Conservation (phyloP, 2,113 vertebrate genomes). For the Chascanopsetta lugubris region DNA sequence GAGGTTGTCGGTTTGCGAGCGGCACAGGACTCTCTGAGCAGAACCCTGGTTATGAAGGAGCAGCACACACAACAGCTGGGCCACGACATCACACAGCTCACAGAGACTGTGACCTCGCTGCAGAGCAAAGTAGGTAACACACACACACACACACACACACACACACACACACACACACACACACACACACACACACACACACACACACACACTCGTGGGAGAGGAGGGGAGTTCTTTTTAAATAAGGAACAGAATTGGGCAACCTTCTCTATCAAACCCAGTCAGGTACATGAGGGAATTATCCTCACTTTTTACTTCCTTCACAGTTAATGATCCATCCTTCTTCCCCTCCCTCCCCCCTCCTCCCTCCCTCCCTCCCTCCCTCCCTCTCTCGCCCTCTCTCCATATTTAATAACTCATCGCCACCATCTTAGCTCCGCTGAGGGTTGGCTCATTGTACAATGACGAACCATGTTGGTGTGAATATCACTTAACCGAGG, state of each 20-base stretch:
- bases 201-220: slow-evolving; percentile 21
- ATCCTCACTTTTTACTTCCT: slow-evolving; percentile 74
- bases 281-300: slow-evolving; percentile 71
- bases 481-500: slow-evolving; percentile 70
- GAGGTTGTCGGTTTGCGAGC: slow-evolving; percentile 51
- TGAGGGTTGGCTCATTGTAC: slow-evolving; percentile 63
- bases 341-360: slow-evolving; percentile 58
- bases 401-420: slow-evolving; percentile 80
- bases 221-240: slow-evolving; percentile 49
- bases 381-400: slow-evolving; percentile 64
- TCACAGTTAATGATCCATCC: slow-evolving; percentile 76
- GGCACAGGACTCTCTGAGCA: slow-evolving; percentile 66
- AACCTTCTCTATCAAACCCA: slow-evolving; percentile 74
- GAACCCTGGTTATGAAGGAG: slow-evolving; percentile 66
- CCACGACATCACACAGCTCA: slow-evolving; percentile 60
- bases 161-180: slow-evolving; percentile 2
- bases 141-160: slow-evolving; percentile 25
- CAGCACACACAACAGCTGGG: slow-evolving; percentile 58
- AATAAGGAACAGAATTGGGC: slow-evolving; percentile 71
- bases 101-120: slow-evolving; percentile 60
- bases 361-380: slow-evolving; percentile 60
- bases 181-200: slow-evolving; percentile 12
- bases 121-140: slow-evolving; percentile 65
- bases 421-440: slow-evolving; percentile 70
- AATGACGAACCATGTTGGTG: slow-evolving; percentile 72